Percentiles rank a stretch among this genome's conserved stretches.
Conservation (phyloP, 2,797 vertebrate genomes). For the Anolis apletophallus region DNA sequence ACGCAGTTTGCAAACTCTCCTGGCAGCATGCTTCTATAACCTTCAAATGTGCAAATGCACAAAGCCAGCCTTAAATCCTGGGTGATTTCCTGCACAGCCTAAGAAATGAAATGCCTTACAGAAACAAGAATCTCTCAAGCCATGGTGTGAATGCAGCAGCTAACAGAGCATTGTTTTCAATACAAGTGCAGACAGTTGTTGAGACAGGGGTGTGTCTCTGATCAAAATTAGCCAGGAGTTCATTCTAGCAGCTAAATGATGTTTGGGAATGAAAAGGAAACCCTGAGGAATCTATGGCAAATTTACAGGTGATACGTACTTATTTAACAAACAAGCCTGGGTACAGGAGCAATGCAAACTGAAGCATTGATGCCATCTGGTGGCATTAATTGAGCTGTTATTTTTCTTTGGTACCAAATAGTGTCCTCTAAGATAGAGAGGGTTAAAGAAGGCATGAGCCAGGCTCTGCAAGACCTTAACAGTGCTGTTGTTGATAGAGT, state of each 20-base stretch:
- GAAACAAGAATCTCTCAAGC: background rate
- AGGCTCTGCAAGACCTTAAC: too few species aligned
- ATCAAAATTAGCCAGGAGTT: background rate
- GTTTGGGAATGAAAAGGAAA: background rate
- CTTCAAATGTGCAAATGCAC: background rate
- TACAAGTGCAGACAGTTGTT: background rate
- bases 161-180: background rate
- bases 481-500: too few species aligned
- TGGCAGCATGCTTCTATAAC: background rate
- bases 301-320: background rate
- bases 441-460: too few species aligned
- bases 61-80: background rate
- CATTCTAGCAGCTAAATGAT: background rate
- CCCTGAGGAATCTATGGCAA: background rate
- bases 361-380: slow-evolving; percentile 1
- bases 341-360: background rate
- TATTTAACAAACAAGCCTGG: background rate
- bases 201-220: background rate
- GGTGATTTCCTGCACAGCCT: background rate
- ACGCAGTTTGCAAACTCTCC: background rate
- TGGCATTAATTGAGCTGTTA: background rate
- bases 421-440: too few species aligned
- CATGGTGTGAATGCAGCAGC: background rate
- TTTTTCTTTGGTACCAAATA: background rate
- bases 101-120: background rate